These are phyloP conservation scores for Sesia bembeciformis DNA, from an alignment of 2,888 invertebrate species.

Conservation along the genomic window DNA sequence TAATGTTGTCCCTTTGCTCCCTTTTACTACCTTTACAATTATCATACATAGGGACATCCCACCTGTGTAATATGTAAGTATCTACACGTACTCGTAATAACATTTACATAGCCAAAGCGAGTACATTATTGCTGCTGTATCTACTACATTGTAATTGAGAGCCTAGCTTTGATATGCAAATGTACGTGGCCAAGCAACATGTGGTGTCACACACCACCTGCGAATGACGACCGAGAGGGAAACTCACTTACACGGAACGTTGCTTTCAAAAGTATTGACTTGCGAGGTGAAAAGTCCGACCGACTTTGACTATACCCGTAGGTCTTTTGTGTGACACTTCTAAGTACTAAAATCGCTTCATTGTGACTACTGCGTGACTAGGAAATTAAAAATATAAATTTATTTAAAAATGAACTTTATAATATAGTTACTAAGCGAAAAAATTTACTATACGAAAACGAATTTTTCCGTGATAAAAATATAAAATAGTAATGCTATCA, in stretches of 20 bases:
- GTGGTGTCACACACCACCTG: conserved; percentile 25
- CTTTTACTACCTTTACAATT: no score
- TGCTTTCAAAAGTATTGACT: background rate
- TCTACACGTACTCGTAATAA: background rate
- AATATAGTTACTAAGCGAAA: no score
- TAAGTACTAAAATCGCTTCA: background rate
- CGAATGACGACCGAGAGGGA: background rate
- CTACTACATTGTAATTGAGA: conserved; percentile 39
- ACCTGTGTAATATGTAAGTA: no score
- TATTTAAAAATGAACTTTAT: no score
- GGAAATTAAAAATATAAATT: no score
- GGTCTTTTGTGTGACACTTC: background rate
- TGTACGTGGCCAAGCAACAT: conserved; percentile 39
- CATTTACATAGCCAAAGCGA: background rate
- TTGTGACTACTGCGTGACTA: no score
- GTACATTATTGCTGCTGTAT: background rate
- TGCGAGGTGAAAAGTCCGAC: no score
- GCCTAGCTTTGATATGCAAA: conserved; percentile 63
- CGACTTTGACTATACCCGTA: background rate
- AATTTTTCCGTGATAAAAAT: no score
- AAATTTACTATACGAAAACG: no score
- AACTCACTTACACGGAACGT: background rate
- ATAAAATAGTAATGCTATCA: no score
- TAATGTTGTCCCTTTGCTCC: no score
- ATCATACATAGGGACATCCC: no score